A percentile compares a stretch with the other conserved stretches of the same genome.
phyloP scores from a whole-genome alignment of 2,113 vertebrate genomes.

The Antigone vipio region DNA sequence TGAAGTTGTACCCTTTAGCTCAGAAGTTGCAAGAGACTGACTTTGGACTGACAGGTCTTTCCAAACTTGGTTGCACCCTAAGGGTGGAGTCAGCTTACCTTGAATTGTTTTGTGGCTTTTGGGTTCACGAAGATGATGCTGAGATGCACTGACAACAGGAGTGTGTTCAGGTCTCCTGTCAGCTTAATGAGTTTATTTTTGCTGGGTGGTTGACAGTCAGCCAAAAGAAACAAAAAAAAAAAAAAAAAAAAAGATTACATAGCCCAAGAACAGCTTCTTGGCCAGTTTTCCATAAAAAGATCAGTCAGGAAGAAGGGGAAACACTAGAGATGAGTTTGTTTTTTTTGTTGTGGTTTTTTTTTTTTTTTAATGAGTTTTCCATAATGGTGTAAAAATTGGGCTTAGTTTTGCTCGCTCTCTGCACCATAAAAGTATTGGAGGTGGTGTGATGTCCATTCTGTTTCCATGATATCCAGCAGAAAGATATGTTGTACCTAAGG shows the following conservation, averaged over 20 bases:
- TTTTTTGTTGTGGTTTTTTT: neutral
- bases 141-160: conserved; percentile 5
- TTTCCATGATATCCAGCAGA: neutral
- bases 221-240: neutral
- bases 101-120: neutral
- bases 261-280: neutral
- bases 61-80: neutral
- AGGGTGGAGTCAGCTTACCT: neutral
- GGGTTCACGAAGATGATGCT: neutral
- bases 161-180: neutral
- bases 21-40: neutral
- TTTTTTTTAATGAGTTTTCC: neutral
- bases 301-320: neutral
- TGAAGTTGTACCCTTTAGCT: neutral
- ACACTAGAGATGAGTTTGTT: neutral
- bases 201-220: conserved; percentile 13
- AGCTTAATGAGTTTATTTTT: conserved; percentile 49
- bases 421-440: neutral
- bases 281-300: neutral
- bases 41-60: neutral
- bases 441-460: neutral
- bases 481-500: neutral
- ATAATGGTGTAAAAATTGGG: neutral
- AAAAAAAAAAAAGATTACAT: neutral
- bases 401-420: neutral